Conservation (phyloP, 2,113 vertebrate species). For the Zosterops lateralis region DNA sequence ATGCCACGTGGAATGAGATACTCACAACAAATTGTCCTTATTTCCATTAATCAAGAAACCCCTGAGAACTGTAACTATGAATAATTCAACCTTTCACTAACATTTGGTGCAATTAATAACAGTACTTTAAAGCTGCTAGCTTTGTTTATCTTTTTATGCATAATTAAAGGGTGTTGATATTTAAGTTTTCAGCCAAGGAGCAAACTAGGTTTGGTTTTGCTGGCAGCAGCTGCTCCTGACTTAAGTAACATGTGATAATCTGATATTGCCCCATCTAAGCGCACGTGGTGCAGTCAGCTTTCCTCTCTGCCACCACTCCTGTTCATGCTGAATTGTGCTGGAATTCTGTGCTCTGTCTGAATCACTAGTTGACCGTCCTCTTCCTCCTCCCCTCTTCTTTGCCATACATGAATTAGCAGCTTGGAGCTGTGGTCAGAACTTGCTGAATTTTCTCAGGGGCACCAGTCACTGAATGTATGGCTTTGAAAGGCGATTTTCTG, state of each 20-base stretch:
- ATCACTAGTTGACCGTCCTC: neutral
- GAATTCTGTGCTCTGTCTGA: neutral
- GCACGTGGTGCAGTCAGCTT: fast-evolving
- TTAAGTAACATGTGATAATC: neutral
- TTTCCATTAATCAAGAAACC: constrained; percentile 41
- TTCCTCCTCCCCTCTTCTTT: neutral
- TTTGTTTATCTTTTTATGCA: constrained; percentile 54
- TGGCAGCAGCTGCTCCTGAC: constrained; percentile 24
- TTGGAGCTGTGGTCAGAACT: neutral
- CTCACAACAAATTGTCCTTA: constrained; percentile 24
- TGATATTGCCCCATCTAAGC: neutral
- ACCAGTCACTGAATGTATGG: neutral
- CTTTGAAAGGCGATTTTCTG: fast-evolving
- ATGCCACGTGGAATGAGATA: neutral
- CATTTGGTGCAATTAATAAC: constrained; percentile 52
- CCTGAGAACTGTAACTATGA: constrained; percentile 51
- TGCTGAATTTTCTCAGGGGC: neutral
- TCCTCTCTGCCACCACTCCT: neutral
- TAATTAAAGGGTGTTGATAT: constrained; percentile 59
- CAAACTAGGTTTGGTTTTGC: neutral
- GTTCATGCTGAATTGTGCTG: neutral
- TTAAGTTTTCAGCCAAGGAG: constrained; percentile 44
- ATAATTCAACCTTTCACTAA: constrained; percentile 65
- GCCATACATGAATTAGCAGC: neutral
- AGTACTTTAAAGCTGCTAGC: constrained; percentile 36